Percentiles rank a stretch among this genome's conserved stretches.
phyloP scores from a whole-genome alignment of 1,140 invertebrate species.

The Littorina saxatilis region DNA sequence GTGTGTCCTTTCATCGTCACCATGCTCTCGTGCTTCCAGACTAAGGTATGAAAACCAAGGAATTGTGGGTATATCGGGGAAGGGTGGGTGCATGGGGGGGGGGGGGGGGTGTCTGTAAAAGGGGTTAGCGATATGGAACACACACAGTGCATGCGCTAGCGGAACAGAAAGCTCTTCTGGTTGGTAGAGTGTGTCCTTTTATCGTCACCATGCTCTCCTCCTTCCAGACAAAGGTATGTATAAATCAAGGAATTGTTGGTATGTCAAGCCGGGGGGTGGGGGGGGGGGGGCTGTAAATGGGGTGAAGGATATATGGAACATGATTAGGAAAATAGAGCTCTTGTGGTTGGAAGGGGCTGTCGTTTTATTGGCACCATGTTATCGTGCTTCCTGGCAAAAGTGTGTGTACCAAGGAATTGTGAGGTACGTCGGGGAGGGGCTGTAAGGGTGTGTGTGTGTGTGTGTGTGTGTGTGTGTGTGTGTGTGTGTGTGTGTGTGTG shows the following conservation, averaged over 20 bases:
- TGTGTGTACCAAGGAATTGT: too few species aligned
- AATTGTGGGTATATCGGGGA: too few species aligned
- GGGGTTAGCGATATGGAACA: too few species aligned
- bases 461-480: conserved; percentile 20
- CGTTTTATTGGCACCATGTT: conserved; percentile 13
- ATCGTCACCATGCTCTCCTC: conserved; percentile 13
- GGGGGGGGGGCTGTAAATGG: too few species aligned
- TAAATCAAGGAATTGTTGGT: too few species aligned
- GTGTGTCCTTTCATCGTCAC: conserved; percentile 27
- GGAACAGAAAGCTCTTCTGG: not conserved
- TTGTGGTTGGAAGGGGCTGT: not conserved
- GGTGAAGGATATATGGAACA: too few species aligned
- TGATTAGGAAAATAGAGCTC: conserved; percentile 1
- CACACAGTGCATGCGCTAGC: conserved; percentile 21
- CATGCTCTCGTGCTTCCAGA: conserved; percentile 29
- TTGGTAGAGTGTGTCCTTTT: conserved; percentile 14
- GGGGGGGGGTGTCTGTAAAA: not conserved
- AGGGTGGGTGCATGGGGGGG: not conserved
- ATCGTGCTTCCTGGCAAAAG: conserved; percentile 32
- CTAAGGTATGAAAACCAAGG: conserved; percentile 24
- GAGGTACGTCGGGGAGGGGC: not conserved
- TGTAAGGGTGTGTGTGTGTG: too few species aligned
- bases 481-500: not conserved
- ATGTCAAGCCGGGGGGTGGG: not conserved
- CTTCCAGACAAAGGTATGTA: conserved; percentile 37